Evolutionary conservation across 1,140 invertebrate genomes (phyloP), one percentile per base, ranked within the genome.

Genomic region (Hirudo medicinalis): DNA sequence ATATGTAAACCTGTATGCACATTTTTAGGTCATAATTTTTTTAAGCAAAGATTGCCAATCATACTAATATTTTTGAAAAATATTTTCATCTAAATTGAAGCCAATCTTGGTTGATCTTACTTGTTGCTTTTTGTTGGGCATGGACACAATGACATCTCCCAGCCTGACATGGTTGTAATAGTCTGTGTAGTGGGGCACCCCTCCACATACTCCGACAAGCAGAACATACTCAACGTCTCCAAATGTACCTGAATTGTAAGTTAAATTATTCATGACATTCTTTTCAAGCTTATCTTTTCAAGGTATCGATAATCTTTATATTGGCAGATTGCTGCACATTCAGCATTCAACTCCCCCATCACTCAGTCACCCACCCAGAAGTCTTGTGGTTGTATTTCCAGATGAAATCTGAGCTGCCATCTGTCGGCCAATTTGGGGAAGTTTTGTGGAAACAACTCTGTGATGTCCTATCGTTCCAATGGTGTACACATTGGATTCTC

Each of bases 401-500:
- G 94, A 92, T 29, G 86, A 85, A 27, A 92, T 96, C 87, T 94
- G 91, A 9, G 94, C 93, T 84, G 93, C 92, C 75, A 93, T 75
- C 0, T 90, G 91, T 76, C 92, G 89, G n/a, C 94, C 94, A 70
- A 97, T 89, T 20, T 90, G 89, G 9, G 95, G 93, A 54, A 99
- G 83, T 84, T 99, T 99, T 0, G 95, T 98, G 77, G 91, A 92
- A 5, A 98, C 94, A 71, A 97, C 92, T 75, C 92, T 87, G 82
- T 97, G 94, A 25, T 88, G 85, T 40, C 94, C 95, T 79, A 98
- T 96, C 75, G 91, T 94, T n/a, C 94, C 95, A 79, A 97, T 83
- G 19, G 95, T 98, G 80, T 98, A 99, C 2, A 98, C 92, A 81
- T 97, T 97, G 17, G 94, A 97, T 85, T 99, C 95, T 67, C 94